Conservation (phyloP, 2,797 vertebrate genomes). For the Acanthornis magna region DNA sequence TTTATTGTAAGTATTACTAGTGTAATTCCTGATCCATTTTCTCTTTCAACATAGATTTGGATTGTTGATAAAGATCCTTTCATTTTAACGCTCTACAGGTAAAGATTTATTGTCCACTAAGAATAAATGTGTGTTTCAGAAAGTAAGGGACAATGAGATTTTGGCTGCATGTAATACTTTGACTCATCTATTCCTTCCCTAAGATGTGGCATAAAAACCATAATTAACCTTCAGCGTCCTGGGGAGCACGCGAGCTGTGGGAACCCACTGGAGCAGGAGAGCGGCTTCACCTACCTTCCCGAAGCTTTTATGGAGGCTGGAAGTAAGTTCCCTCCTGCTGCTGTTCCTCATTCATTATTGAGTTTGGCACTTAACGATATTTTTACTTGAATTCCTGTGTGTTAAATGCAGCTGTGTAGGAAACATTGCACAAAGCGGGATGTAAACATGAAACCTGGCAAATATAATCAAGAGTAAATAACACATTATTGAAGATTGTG, state of each 20-base stretch:
- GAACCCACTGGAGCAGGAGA: conserved; percentile 89
- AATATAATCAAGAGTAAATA: background rate
- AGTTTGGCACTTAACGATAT: conserved; percentile 17
- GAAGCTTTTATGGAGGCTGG: conserved; percentile 95
- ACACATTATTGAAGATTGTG: background rate
- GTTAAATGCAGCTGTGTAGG: conserved; percentile 15
- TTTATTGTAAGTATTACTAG: background rate
- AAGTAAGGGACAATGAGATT: conserved; percentile 10
- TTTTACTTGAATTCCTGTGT: conserved; percentile 1
- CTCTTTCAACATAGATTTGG: conserved; percentile 18
- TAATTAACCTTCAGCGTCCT: conserved; percentile 96
- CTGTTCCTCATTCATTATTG: conserved; percentile 59
- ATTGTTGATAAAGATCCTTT: conserved; percentile 47
- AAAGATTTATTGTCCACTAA: conserved; percentile 41
- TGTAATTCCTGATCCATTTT: conserved; percentile 1
- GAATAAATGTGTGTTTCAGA: conserved; percentile 18
- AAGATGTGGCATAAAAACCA: conserved; percentile 89
- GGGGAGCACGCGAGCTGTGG: conserved; percentile 98
- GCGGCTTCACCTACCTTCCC: conserved; percentile 93
- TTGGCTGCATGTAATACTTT: conserved; percentile 22
- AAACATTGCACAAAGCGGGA: background rate
- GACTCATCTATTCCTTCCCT: conserved; percentile 57
- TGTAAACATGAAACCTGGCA: background rate
- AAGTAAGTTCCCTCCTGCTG: conserved; percentile 82
- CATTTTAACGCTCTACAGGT: conserved; percentile 12